Evolutionary conservation across 1,140 invertebrate genomes (phyloP).

Genomic region (Stegodyphus mimosarum): DNA sequence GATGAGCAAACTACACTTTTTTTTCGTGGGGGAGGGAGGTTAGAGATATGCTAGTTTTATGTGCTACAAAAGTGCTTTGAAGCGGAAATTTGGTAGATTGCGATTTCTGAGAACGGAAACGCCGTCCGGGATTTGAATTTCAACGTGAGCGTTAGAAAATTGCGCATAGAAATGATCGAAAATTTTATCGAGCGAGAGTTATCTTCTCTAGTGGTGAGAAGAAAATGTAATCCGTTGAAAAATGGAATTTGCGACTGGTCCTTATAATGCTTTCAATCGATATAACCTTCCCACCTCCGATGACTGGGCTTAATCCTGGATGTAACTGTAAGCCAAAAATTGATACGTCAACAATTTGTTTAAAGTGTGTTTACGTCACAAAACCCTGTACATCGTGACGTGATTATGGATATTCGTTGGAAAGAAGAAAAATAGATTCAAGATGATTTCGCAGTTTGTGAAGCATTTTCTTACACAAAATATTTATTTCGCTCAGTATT

Average conservation of each 20-base stretch:
- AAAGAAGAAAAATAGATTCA: not conserved
- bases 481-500: not conserved
- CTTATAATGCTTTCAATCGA: conserved; percentile 36
- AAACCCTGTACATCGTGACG: conserved; percentile 22
- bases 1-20: not conserved
- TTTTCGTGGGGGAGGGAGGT: not conserved
- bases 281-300: not conserved
- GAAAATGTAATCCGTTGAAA: conserved; percentile 52
- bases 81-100: conserved; percentile 59
- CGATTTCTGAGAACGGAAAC: conserved; percentile 41
- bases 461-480: not conserved
- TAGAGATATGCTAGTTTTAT: conserved; percentile 54
- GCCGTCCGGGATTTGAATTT: conserved; percentile 56
- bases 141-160: conserved; percentile 50
- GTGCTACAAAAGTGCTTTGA: conserved; percentile 53
- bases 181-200: conserved; percentile 59
- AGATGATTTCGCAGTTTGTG: not conserved
- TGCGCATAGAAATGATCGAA: conserved; percentile 60
- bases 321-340: conserved; percentile 45
- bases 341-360: conserved; percentile 54
- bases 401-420: conserved; percentile 12
- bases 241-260: conserved; percentile 52
- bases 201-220: conserved; percentile 38
- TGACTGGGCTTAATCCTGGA: conserved; percentile 40
- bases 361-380: conserved; percentile 22